A percentile compares a stretch with the other conserved stretches of the same genome.
These are phyloP conservation scores for Sebastes wilsoni DNA, from an alignment of 2,797 vertebrate genomes.

Conservation along the genomic window DNA sequence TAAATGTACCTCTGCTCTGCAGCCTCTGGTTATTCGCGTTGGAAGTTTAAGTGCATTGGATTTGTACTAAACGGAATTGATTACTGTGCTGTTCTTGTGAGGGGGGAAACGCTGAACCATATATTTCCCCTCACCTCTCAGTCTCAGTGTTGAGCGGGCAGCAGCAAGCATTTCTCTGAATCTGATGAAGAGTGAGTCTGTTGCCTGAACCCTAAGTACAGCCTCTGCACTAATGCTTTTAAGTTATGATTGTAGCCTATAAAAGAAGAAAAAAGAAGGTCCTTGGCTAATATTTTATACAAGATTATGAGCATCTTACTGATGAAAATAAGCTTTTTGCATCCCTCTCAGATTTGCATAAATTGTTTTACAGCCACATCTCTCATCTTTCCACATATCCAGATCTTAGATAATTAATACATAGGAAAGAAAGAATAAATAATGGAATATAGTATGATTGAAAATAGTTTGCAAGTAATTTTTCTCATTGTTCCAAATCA, in stretches of 20 bases:
- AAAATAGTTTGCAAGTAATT: neutral
- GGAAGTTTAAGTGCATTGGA: slow-evolving; percentile 86
- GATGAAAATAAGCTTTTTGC: neutral
- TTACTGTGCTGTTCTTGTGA: slow-evolving; percentile 77
- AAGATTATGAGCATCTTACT: neutral
- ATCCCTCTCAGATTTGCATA: neutral
- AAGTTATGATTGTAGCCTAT: neutral
- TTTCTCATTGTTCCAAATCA: neutral
- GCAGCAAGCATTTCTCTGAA: slow-evolving; percentile 51
- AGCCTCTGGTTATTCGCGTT: slow-evolving; percentile 78
- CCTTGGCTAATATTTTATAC: neutral
- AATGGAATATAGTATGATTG: neutral
- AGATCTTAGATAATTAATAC: neutral
- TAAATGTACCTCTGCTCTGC: slow-evolving; percentile 80
- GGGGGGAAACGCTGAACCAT: slow-evolving; percentile 70
- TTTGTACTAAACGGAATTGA: slow-evolving; percentile 83
- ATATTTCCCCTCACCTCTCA: slow-evolving; percentile 52
- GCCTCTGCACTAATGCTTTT: slow-evolving; percentile 26
- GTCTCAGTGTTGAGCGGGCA: slow-evolving; percentile 27
- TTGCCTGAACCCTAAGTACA: slow-evolving; percentile 14
- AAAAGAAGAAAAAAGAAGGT: neutral
- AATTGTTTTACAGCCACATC: neutral
- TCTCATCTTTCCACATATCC: neutral
- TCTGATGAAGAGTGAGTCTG: slow-evolving; percentile 40
- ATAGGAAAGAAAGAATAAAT: neutral